Base-by-base conservation (phyloP, 2,888 invertebrate species). In the Pherbina coryleti region DNA sequence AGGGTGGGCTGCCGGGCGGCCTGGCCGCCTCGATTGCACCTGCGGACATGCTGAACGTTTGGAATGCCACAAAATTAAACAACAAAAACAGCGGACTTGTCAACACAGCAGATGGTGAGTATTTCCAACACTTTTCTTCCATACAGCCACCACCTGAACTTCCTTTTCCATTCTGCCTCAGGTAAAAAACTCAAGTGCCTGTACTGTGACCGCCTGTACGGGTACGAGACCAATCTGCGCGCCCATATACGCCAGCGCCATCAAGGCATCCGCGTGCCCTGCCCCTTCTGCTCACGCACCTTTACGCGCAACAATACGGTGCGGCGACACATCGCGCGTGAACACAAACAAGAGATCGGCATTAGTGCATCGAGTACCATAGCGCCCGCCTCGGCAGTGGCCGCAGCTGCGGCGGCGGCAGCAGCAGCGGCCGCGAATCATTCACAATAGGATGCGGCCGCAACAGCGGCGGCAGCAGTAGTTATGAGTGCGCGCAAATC, bases 281-380 rank as follows among this genome's bases (percentile, higher is more conserved):
- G 97, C 90, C 96, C 96, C 79, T 96, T 95, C 90, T 97, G 97
- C 91, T 92, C 95, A 87, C 94, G 96, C 86, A 97, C 96, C 66
- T 97, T 97, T 91, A 97, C 97, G 83, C 93, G 97, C 86, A 97
- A 97, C 92, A 97, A 97, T 91, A 97, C 96, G 44, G 96, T 97
- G 86, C 93, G 97, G 81, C 93, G 96, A 81, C 97, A 97, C 90
- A 96, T 97, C 89, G 96, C 96, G 49, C 93, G 97, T 84, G 96
- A 97, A 91, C 96, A 96, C 86, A 96, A 96, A 91, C 93, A 94
- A 83, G 89, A 90, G 84, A 90, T 90, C 76, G 90, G 89, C 53
- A 83, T 87, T 71, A 84, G 83, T 82, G 82, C 81, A 34, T 80
- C 80, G 53, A 80, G 79, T 64, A 79, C 79, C 25, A 76, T 87